Evolutionary conservation across 2,888 invertebrate genomes (phyloP).

Genomic region (Platerodrilus igneus): DNA sequence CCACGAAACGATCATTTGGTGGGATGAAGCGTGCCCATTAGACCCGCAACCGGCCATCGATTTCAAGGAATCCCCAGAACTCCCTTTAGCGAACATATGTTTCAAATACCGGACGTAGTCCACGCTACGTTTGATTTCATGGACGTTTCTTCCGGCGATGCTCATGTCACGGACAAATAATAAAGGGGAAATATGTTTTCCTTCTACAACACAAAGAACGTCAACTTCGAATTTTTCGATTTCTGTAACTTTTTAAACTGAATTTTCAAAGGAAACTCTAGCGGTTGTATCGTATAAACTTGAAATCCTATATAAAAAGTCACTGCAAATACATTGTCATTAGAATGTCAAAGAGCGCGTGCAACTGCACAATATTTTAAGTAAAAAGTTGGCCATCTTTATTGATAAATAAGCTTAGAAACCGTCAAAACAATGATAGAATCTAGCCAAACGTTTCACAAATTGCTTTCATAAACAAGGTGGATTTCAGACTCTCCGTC

Average conservation of each 20-base stretch:
- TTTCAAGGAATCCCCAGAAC: slow-evolving; percentile 27
- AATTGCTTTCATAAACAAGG: slow-evolving; percentile 31
- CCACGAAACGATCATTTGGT: slow-evolving; percentile 44
- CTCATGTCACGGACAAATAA: slow-evolving; percentile 28
- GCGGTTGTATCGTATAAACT: no score
- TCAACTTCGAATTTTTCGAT: no score
- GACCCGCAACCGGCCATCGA: slow-evolving; percentile 38
- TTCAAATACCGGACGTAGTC: slow-evolving; percentile 40
- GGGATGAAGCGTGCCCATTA: slow-evolving; percentile 44
- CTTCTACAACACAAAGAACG: slow-evolving; percentile 2
- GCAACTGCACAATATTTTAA: no score
- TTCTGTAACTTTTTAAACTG: no score
- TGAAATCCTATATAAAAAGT: no score
- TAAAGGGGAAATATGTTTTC: slow-evolving; percentile 8
- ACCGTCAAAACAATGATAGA: no score
- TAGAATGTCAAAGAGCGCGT: no score
- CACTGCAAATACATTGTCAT: no score
- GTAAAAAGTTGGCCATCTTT: no score
- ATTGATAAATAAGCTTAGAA: no score
- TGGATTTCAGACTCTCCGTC: slow-evolving; percentile 21
- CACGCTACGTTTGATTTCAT: slow-evolving; percentile 34
- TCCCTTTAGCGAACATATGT: slow-evolving; percentile 35
- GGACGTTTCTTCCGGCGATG: slow-evolving; percentile 35
- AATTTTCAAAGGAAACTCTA: no score
- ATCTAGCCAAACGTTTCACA: slow-evolving; percentile 26